Evolutionary conservation across 2,113 vertebrate species (phyloP).

Genomic region (Pontoporia blainvillei): DNA sequence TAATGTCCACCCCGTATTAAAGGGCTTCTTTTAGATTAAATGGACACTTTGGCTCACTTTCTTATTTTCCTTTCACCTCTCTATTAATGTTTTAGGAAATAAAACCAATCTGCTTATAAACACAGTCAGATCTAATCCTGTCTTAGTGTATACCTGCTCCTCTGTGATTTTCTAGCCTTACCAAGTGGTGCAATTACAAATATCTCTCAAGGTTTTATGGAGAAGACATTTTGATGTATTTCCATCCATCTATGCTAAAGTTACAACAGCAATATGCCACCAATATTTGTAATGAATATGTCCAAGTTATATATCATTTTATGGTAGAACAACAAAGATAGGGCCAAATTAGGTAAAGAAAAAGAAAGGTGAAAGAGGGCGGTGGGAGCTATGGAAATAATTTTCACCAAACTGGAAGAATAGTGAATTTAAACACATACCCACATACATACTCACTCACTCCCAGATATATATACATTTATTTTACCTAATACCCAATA

Average conservation of each 20-base stretch:
- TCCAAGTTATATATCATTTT: background rate
- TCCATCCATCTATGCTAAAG: background rate
- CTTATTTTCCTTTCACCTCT: background rate
- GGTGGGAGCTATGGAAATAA: background rate
- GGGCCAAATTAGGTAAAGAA: background rate
- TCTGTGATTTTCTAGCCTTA: background rate
- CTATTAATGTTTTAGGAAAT: background rate
- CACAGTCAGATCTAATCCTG: fast-evolving
- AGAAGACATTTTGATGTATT: background rate
- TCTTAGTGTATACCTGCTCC: background rate
- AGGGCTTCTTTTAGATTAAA: background rate
- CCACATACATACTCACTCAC: background rate
- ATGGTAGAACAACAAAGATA: background rate
- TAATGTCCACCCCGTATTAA: background rate
- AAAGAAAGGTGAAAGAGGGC: background rate
- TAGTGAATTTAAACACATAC: background rate
- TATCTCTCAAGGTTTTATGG: background rate
- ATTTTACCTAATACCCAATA: background rate
- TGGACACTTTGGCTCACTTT: background rate
- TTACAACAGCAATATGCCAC: background rate
- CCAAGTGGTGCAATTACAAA: background rate
- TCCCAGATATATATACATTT: background rate
- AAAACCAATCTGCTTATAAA: background rate
- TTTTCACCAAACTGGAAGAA: background rate
- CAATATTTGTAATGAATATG: background rate